phyloP scores from a whole-genome alignment of 2,888 invertebrate genomes.

The Hydrotaea cyrtoneurina region DNA sequence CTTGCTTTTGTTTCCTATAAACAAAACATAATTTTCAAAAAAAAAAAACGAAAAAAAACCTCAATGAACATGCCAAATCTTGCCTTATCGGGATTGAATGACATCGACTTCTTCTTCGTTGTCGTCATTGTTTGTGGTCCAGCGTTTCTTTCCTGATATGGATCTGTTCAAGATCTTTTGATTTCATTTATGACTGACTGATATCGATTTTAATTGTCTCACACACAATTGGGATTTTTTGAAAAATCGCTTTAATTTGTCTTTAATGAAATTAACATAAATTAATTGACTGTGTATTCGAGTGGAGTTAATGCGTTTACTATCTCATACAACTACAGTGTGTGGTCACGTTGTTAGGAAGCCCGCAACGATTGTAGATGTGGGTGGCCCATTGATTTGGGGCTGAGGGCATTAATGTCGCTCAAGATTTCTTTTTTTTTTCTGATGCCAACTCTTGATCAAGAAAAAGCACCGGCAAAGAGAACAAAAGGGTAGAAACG shows the following conservation, averaged over 20 bases:
- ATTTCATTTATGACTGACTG: background rate
- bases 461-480: too few species aligned
- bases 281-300: conserved; percentile 17
- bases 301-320: background rate
- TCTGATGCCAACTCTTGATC: too few species aligned
- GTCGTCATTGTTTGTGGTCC: background rate
- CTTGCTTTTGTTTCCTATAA: too few species aligned
- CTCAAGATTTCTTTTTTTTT: too few species aligned
- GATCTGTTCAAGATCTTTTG: background rate
- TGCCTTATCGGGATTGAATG: background rate
- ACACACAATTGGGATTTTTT: conserved; percentile 6
- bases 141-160: conserved; percentile 13
- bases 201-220: conserved; percentile 1
- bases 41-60: background rate
- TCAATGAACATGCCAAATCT: background rate
- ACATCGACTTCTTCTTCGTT: background rate
- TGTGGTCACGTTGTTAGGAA: too few species aligned
- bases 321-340: background rate
- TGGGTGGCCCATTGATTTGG: background rate
- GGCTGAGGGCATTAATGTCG: too few species aligned
- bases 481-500: too few species aligned
- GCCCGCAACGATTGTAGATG: too few species aligned
- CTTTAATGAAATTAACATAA: conserved; percentile 2
- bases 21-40: too few species aligned
- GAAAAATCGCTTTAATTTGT: background rate